phyloP scores from a whole-genome alignment of 2,888 invertebrate genomes.

The Xanthia togata region DNA sequence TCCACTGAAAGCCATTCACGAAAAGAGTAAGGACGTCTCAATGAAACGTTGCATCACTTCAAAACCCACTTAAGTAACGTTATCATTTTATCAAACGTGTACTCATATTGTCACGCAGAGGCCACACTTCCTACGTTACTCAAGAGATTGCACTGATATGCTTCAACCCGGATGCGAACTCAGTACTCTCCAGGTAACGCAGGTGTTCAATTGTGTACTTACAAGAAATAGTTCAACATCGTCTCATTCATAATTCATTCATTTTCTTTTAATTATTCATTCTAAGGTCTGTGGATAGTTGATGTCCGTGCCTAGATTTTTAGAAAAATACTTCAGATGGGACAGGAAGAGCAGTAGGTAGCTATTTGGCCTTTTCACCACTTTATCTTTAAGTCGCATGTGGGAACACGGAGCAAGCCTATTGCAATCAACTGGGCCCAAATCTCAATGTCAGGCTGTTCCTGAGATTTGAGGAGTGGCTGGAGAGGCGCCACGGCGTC shows the following conservation, averaged over 20 bases:
- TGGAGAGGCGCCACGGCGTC: too few relatives aligned
- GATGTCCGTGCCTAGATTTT: background rate
- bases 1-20: slow-evolving; percentile 17
- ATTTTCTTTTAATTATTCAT: slow-evolving; percentile 29
- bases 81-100: slow-evolving; percentile 52
- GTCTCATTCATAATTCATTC: slow-evolving; percentile 29
- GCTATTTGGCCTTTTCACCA: too few relatives aligned
- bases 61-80: slow-evolving; percentile 17
- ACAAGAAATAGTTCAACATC: slow-evolving; percentile 25
- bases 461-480: too few relatives aligned
- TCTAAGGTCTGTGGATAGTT: background rate
- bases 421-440: background rate
- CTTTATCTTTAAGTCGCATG: background rate
- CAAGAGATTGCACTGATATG: slow-evolving; percentile 42
- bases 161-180: slow-evolving; percentile 42
- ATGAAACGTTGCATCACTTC: slow-evolving; percentile 26
- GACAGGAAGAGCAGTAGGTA: too few relatives aligned
- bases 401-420: background rate
- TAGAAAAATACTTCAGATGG: too few relatives aligned
- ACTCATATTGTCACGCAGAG: slow-evolving; percentile 25
- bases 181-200: background rate
- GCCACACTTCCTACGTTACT: slow-evolving; percentile 31
- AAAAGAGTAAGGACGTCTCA: slow-evolving; percentile 5
- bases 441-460: background rate
- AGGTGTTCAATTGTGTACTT: slow-evolving; percentile 24